These are phyloP conservation scores for Megalops atlanticus DNA, from an alignment of 2,113 vertebrate genomes.

Conservation along the genomic window DNA sequence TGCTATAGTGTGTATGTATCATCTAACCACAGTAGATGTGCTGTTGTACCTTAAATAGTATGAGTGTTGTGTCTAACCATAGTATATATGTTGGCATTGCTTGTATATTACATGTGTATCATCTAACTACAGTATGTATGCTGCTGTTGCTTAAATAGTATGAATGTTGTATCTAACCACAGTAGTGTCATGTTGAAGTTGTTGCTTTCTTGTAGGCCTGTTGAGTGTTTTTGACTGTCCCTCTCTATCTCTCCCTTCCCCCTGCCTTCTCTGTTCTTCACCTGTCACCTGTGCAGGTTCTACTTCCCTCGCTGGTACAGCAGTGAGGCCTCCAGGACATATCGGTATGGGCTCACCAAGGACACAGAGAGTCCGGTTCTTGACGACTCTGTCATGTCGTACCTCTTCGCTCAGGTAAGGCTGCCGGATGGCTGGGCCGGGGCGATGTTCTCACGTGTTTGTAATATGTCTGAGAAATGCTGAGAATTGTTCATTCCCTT, in stretches of 20 bases:
- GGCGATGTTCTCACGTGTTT: neutral
- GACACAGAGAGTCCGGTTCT: conserved; percentile 84
- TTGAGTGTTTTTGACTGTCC: too few species aligned
- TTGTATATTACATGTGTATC: too few species aligned
- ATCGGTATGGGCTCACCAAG: conserved; percentile 82
- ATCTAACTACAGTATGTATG: too few species aligned
- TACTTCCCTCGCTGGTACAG: conserved; percentile 94
- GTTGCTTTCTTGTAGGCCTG: too few species aligned
- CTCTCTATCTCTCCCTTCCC: neutral
- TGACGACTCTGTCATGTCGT: conserved; percentile 87
- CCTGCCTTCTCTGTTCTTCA: neutral
- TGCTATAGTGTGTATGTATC: too few species aligned
- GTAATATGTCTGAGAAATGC: neutral
- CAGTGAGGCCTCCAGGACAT: conserved; percentile 74
- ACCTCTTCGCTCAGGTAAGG: conserved; percentile 90
- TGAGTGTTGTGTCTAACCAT: too few species aligned
- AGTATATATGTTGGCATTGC: too few species aligned
- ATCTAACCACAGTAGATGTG: too few species aligned
- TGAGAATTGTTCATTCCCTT: neutral
- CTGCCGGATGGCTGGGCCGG: neutral
- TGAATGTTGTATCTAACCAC: too few species aligned
- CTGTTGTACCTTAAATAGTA: too few species aligned
- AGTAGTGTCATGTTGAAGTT: neutral
- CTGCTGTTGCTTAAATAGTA: too few species aligned
- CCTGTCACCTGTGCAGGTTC: conserved; percentile 68